Evolutionary conservation across 1,140 invertebrate genomes (phyloP), one percentile per base, ranked within the genome.

Genomic region (Matsumurasca onukii): DNA sequence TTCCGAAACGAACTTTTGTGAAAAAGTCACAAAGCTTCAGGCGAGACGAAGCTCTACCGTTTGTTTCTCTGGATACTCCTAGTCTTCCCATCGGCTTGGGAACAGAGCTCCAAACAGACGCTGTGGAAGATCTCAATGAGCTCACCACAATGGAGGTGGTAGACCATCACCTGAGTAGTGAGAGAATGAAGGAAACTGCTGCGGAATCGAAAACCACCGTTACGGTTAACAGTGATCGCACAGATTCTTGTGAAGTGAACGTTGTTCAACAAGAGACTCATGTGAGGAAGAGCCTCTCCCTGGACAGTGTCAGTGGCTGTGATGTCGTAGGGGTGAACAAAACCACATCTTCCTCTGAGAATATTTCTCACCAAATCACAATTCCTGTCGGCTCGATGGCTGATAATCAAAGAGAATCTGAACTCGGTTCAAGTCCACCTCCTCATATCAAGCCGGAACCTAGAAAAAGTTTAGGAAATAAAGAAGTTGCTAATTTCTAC

Each of bases 21-120:
- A 70, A 67, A 66, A 70, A 70, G 27, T 70, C 69, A 15, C 69
- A 65, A n/a, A 70, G 69, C 45, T 70, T 70, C 30, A 39, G 69
- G 20, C 29, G 62, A 2, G 62, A 65, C 48, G 62, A 65, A 65
- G 62, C 62, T 45, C 27, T 65, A 34, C 62, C 62, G 45, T 65
- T 65, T 65, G 39, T 65, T 12, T 65, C 62, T 27, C 27, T 65
- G 9, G 62, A 65, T 48, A 65, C 62, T 13, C 62, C 62, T 5
- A 65, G 62, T 65, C 30, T 65, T 31, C 62, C 62, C 25, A 45
- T 65, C 1, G 62, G 62, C 1, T 22, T 65, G 9, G 62, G 62
- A 48, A 9, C 34, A n/a, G 62, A 65, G 9, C 31, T 65, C 9
- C 31, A 65, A 12, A 65, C 45, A 48, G 62, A 45, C 17, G 62